Conservation (phyloP, 2,888 invertebrate species). For the Ophion costatus region DNA sequence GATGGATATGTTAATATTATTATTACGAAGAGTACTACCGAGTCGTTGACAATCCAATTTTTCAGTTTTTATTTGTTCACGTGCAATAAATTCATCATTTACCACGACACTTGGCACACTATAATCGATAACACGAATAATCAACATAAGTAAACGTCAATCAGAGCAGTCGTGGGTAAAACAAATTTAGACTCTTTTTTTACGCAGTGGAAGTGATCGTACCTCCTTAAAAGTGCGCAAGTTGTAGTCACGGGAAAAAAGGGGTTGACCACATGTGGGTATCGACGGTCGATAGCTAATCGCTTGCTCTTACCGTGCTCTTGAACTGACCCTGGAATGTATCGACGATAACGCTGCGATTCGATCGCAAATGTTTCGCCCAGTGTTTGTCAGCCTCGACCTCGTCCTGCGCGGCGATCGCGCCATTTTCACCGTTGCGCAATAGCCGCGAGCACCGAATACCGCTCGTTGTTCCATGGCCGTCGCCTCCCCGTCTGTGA, state of each 20-base stretch:
- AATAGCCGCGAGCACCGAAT: slow-evolving; percentile 73
- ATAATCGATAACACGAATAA: no score
- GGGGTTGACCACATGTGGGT: background rate
- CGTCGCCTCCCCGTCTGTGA: slow-evolving; percentile 74
- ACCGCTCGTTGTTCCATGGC: slow-evolving; percentile 71
- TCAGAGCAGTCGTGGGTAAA: no score
- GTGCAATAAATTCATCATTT: no score
- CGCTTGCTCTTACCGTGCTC: slow-evolving; percentile 85
- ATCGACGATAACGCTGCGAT: slow-evolving; percentile 86
- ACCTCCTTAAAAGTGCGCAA: no score
- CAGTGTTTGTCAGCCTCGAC: slow-evolving; percentile 85
- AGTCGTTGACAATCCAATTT: no score
- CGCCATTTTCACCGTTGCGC: slow-evolving; percentile 77
- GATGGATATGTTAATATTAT: no score
- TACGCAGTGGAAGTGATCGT: no score
- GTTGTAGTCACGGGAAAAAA: slow-evolving; percentile 43
- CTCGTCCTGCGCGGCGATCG: slow-evolving; percentile 78
- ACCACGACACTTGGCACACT: no score
- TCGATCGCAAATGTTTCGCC: slow-evolving; percentile 85
- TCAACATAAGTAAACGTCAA: no score
- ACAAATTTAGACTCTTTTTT: no score
- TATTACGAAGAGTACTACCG: no score
- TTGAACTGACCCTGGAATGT: slow-evolving; percentile 88
- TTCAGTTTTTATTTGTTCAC: no score
- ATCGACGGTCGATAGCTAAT: slow-evolving; percentile 14